Base-by-base conservation (phyloP, 2,113 vertebrate species). In the Struthio camelus region DNA sequence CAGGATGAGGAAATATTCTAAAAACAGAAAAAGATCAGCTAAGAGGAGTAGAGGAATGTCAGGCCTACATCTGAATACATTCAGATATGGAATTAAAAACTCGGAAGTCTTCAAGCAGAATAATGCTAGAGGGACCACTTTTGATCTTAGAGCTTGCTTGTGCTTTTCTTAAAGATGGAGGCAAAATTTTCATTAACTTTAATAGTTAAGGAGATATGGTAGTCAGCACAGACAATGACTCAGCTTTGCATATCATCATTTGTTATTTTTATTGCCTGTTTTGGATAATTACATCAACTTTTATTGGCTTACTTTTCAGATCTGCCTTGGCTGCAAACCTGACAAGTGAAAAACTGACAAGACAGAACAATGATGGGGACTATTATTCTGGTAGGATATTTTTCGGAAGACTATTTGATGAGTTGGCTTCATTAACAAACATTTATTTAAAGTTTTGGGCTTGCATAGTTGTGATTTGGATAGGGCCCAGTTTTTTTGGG, bases 341-440 rank as follows among this genome's bases (percentile, higher is more conserved):
- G 50, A 89, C 96, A 87, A 97, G 7, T 34, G 98, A 98, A 84
- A 98, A 98, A 92, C 54, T 95, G 56, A 18, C 97, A 13, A 96
- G 97, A 85, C 85, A 95, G 16, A 77, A 97, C 48, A 94, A 73
- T 90, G 97, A 58, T 36, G 65, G 93, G 13, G 97, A 98, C 91
- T 97, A 96, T 54, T 98, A 97, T 83, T 97, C 97, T 25, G 98
- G 98, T 97, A 91, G 36, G 66, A 56, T 79, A 44, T 85, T 94
- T n/a, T 93, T 36, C 32, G 90, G 2, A 23, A 48, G 70, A n/a
- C 40, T 94, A 3, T 51, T 51, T 48, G 73, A 10, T 58, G 28
- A 66, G 15, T 77, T 70, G 48, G 9, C 28, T 85, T 83, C 83
- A 75, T 64, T 66, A 83, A 75, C 11, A 32, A 95, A 83, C 11